A percentile compares a stretch with the other conserved stretches of the same genome.
These are phyloP conservation scores for Tautogolabrus adspersus DNA, from an alignment of 2,113 vertebrate genomes.

Conservation along the genomic window DNA sequence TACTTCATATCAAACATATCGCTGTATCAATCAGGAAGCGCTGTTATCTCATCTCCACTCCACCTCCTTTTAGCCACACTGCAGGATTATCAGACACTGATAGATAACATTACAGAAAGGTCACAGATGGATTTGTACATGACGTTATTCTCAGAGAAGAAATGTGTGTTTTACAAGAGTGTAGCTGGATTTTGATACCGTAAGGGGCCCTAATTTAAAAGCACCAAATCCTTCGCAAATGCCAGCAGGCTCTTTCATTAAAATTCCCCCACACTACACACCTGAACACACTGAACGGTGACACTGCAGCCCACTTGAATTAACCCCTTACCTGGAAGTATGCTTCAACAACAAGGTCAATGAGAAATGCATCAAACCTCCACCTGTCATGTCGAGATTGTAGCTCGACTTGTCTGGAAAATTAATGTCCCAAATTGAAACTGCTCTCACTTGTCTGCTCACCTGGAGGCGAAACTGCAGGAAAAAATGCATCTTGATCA, in stretches of 20 bases:
- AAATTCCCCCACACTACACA: not conserved
- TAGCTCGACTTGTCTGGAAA: constrained; percentile 26
- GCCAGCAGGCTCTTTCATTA: constrained; percentile 22
- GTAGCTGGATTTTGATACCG: constrained; percentile 3
- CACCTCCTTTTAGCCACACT: constrained; percentile 20
- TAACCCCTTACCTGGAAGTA: constrained; percentile 19
- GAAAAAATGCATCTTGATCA: constrained; percentile 10
- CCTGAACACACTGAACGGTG: not conserved
- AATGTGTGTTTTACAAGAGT: constrained; percentile 42
- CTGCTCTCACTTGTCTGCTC: constrained; percentile 27
- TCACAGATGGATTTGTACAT: constrained; percentile 47
- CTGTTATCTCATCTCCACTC: constrained; percentile 30
- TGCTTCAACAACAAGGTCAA: constrained; percentile 49
- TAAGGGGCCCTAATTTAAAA: constrained; percentile 3
- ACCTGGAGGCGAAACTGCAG: constrained; percentile 31
- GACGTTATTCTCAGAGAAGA: constrained; percentile 38
- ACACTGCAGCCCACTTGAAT: constrained; percentile 22
- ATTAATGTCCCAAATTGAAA: constrained; percentile 42
- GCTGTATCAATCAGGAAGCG: constrained; percentile 27
- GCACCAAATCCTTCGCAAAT: constrained; percentile 16
- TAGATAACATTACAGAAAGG: constrained; percentile 30
- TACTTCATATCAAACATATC: constrained; percentile 62
- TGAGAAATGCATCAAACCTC: constrained; percentile 9
- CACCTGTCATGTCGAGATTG: constrained; percentile 22
- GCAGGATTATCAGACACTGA: constrained; percentile 18